Conservation (phyloP, 2,888 invertebrate genomes). For the Chrysolina haemoptera region DNA sequence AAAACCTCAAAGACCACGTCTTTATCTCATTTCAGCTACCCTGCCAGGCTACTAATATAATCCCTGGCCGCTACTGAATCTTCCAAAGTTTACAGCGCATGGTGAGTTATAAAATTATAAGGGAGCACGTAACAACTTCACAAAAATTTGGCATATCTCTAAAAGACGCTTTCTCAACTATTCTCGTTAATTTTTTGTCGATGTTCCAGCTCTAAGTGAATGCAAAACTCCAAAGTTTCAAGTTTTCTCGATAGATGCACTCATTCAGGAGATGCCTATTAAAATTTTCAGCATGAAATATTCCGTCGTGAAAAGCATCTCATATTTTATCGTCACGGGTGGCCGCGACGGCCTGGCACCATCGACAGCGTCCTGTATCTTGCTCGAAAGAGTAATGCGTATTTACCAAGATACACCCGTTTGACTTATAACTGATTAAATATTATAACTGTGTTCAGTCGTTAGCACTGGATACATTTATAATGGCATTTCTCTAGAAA, state of each 20-base stretch:
- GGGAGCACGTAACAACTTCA: not conserved
- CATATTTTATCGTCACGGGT: conserved; percentile 45
- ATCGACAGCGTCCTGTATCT: conserved; percentile 22
- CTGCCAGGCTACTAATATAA: no score
- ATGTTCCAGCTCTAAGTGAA: not conserved
- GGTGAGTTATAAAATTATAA: no score
- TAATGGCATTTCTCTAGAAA: not conserved
- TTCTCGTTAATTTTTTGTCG: conserved; percentile 2
- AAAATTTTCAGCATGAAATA: conserved; percentile 50
- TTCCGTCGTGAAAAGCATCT: conserved; percentile 39
- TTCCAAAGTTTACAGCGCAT: no score
- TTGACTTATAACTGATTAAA: not conserved
- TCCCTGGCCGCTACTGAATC: no score
- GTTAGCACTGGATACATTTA: not conserved
- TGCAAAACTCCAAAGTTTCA: conserved; percentile 5
- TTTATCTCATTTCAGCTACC: no score
- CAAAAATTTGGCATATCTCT: not conserved
- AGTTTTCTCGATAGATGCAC: conserved; percentile 26
- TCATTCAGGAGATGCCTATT: conserved; percentile 41
- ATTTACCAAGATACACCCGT: conserved; percentile 8
- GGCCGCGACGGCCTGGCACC: conserved; percentile 45
- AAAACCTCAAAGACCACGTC: no score
- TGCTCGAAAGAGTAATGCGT: not conserved
- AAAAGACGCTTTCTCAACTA: not conserved
- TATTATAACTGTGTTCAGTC: conserved; percentile 2